phyloP scores from a whole-genome alignment of 92 coral and sea anemone genomes.

The Actinostola sp. region DNA sequence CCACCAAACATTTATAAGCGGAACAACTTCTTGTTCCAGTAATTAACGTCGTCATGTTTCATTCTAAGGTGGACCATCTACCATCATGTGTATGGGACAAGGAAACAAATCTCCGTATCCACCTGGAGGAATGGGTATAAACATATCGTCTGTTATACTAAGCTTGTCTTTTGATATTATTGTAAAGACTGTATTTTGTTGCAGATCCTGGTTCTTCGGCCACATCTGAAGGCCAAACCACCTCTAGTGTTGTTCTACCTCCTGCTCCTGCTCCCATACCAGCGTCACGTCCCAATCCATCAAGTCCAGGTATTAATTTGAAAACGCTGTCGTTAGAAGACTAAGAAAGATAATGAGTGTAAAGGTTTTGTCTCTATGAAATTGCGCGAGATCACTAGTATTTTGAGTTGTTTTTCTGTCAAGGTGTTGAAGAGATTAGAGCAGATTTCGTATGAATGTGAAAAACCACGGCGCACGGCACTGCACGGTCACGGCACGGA shows the following conservation, averaged over 20 bases:
- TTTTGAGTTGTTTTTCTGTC: too few relatives aligned
- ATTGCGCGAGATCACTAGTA: neutral
- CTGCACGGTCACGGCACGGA: too few relatives aligned
- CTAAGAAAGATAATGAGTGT: too few relatives aligned
- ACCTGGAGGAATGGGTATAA: slow-evolving; percentile 67
- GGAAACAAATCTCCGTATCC: slow-evolving; percentile 79
- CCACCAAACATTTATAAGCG: too few relatives aligned
- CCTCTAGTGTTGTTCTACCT: neutral
- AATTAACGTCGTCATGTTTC: too few relatives aligned
- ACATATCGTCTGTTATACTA: neutral
- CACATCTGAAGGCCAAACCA: slow-evolving; percentile 1
- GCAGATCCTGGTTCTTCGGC: slow-evolving; percentile 18
- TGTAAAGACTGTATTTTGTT: neutral
- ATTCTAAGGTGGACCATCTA: slow-evolving; percentile 57
- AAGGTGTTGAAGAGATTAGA: too few relatives aligned
- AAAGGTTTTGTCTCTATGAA: too few relatives aligned
- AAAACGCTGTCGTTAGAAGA: too few relatives aligned
- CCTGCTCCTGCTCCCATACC: slow-evolving; percentile 13
- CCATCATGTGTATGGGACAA: slow-evolving; percentile 72
- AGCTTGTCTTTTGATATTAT: neutral
- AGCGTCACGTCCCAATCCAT: neutral
- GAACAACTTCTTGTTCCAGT: too few relatives aligned
- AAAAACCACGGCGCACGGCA: too few relatives aligned
- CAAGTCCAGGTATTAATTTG: slow-evolving; percentile 18
- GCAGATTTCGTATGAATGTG: too few relatives aligned